These are phyloP conservation scores for Chymomyza fuscimana DNA, from an alignment of 2,888 invertebrate species.

Conservation along the genomic window DNA sequence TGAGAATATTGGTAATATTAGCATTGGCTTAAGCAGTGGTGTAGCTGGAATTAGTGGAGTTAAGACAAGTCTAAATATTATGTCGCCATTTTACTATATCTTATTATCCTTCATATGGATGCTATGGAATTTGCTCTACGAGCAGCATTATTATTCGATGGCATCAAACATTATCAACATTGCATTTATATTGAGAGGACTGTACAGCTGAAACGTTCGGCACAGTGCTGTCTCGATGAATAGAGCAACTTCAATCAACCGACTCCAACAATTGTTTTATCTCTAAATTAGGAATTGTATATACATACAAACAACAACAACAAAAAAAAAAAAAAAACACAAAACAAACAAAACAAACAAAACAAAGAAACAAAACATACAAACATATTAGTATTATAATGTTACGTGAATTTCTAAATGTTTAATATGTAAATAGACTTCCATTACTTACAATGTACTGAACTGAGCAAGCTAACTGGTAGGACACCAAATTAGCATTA, in stretches of 20 bases:
- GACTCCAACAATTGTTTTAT: conserved; percentile 44
- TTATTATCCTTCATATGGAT: conserved; percentile 45
- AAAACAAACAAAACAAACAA: conserved; percentile 22
- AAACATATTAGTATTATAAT: conserved; percentile 47
- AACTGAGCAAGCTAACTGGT: conserved; percentile 25
- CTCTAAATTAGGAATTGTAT: conserved; percentile 53
- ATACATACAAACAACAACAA: conserved; percentile 42
- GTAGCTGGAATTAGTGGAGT: conserved; percentile 51
- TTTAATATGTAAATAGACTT: conserved; percentile 64
- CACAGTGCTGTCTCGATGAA: conserved; percentile 7
- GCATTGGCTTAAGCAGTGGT: conserved; percentile 54
- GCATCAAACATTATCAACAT: conserved; percentile 37
- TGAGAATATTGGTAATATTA: conserved; percentile 67
- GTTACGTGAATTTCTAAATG: conserved; percentile 42
- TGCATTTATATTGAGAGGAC: conserved; percentile 24
- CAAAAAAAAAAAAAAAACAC: conserved; percentile 21
- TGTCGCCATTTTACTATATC: conserved; percentile 31
- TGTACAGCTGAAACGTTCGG: conserved; percentile 57
- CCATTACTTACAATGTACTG: conserved; percentile 52
- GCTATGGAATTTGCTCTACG: conserved; percentile 35
- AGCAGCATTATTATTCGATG: conserved; percentile 30
- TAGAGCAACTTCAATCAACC: conserved; percentile 48
- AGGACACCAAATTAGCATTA: not conserved
- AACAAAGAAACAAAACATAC: conserved; percentile 25
- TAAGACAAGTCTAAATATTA: conserved; percentile 30